A percentile compares a stretch with the other conserved stretches of the same genome.
Conservation (phyloP, 2,797 vertebrate species). For the Nannoperca obscura region DNA sequence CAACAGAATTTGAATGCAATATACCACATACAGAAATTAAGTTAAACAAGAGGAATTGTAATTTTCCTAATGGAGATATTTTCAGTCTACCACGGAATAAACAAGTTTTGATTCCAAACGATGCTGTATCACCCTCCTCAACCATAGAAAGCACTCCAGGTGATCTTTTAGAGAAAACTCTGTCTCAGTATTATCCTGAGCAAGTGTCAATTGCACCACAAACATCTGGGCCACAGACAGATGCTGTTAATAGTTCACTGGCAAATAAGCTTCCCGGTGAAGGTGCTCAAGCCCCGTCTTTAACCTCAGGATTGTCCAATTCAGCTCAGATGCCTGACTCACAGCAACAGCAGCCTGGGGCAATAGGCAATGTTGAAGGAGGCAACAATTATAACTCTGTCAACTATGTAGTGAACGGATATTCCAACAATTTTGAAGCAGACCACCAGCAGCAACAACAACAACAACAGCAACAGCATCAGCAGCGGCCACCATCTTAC, state of each 20-base stretch:
- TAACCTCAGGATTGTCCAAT: constrained; percentile 94
- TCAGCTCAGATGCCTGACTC: constrained; percentile 88
- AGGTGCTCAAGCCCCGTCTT: constrained; percentile 84
- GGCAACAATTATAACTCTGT: constrained; percentile 82
- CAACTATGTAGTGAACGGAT: constrained; percentile 85
- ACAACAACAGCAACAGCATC: constrained; percentile 60
- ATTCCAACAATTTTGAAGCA: constrained; percentile 84
- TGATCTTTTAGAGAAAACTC: constrained; percentile 92
- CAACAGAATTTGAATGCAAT: constrained; percentile 81
- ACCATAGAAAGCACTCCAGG: constrained; percentile 89
- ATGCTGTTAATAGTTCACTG: constrained; percentile 88
- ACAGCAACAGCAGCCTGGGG: constrained; percentile 84
- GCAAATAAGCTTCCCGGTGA: constrained; percentile 86
- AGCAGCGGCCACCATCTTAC: constrained; percentile 76
- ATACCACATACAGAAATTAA: constrained; percentile 83
- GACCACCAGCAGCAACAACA: constrained; percentile 78
- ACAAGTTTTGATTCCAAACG: constrained; percentile 90
- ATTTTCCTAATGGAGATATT: constrained; percentile 88
- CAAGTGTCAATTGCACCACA: constrained; percentile 92
- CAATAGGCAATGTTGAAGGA: constrained; percentile 81
- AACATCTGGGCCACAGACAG: constrained; percentile 88
- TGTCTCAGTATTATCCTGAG: constrained; percentile 94
- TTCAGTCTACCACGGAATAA: constrained; percentile 89
- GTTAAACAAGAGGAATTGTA: constrained; percentile 82
- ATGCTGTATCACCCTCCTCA: constrained; percentile 92